phyloP scores from a whole-genome alignment of 2,888 invertebrate genomes.

The Cephus pulcher region DNA sequence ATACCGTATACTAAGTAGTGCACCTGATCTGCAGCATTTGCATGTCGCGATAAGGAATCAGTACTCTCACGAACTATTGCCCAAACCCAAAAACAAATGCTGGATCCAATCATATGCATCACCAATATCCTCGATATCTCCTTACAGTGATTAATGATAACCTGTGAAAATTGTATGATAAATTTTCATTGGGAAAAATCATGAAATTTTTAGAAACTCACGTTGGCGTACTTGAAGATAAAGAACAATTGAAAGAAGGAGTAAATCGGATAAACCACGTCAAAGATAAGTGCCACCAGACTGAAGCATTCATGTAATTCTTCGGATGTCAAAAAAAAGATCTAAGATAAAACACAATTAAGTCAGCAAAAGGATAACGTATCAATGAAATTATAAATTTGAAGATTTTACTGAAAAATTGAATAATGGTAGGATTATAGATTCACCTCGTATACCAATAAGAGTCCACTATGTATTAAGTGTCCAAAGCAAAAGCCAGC shows the following conservation, averaged over 20 bases:
- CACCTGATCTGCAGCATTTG: constrained; percentile 52
- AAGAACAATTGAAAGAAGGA: constrained; percentile 83
- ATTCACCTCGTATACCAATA: constrained; percentile 70
- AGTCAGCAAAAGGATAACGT: not conserved
- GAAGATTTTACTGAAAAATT: not conserved
- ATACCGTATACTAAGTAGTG: not conserved
- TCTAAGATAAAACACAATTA: constrained; percentile 62
- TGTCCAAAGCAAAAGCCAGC: constrained; percentile 85
- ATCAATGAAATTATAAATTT: not conserved
- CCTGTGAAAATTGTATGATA: constrained; percentile 60
- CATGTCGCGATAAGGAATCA: constrained; percentile 71
- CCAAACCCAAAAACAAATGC: constrained; percentile 84
- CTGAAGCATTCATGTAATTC: constrained; percentile 74
- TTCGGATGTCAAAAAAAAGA: constrained; percentile 70
- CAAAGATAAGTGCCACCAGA: constrained; percentile 72
- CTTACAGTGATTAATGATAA: constrained; percentile 71
- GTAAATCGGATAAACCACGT: constrained; percentile 78
- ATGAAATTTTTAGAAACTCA: constrained; percentile 61
- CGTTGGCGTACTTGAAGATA: constrained; percentile 85
- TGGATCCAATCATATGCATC: constrained; percentile 85
- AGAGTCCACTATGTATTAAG: constrained; percentile 79
- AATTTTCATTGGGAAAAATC: not conserved
- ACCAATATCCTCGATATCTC: constrained; percentile 77
- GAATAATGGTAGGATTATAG: not conserved
- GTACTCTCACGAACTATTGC: constrained; percentile 81